Evolutionary conservation across 1,140 invertebrate genomes (phyloP), one percentile per base, ranked within the genome.

Genomic region (Kradibia gibbosae): DNA sequence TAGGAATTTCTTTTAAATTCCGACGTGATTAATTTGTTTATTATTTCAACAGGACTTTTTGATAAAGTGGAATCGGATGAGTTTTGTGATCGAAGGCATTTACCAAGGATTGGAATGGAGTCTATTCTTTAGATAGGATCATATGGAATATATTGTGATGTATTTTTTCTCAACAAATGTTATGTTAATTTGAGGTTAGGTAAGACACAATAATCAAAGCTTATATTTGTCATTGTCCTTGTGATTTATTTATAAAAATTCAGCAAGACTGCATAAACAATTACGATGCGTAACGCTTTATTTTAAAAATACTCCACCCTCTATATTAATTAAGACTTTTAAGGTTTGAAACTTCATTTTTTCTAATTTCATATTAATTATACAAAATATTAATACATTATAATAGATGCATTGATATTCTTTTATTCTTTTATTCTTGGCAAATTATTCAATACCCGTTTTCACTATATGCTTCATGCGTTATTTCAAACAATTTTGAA

Each of bases 131-230:
- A 36, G 48, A 74, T 67, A 22, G 36, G 31, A 42, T 39, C 45
- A 53, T 65, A 39, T 53, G 5, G 36, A 50, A 50, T 39, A 34
- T 50, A 3, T 13, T 67, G 60, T 5, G 22, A 60, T 81, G 73
- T 28, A 55, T 77, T 77, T 28, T 71, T 71, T 53, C 31, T 81
- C 57, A 74, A 42, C 31, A n/a, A 53, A 45, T 31, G 28, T 65
- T 42, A 70, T 48, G 53, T 34, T 78, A 31, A 82, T 78, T 77
- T 82, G 28, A 78, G 80, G 80, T 82, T 82, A 82, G 80, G 80
- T 82, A 81, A 81, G 60, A 73, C 34, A 11, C 55, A 4, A 62
- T 48, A 81, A 25, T 77, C 50, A 60, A 76, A 55, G 22, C n/a
- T 80, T 73, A 31, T 34, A 28, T 74, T 71, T 55, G 25, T 65